Base-by-base conservation (phyloP, 1,140 invertebrate species). In the Habropoda laboriosa region DNA sequence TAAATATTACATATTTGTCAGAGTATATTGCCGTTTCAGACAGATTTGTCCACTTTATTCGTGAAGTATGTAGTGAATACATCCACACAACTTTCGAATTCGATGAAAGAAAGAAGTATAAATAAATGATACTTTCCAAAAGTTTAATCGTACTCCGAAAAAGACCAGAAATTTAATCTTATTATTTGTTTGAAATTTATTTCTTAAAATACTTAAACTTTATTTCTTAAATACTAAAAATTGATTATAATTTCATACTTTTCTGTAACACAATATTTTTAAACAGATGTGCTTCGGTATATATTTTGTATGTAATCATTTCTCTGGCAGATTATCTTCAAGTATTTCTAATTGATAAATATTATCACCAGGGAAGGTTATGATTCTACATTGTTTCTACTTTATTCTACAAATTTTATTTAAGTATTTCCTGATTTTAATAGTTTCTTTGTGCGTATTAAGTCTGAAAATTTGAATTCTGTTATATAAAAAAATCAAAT, bases 11-110 rank as follows among this genome's bases (percentile, higher is more conserved):
- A 85, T 73, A 74, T 85, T 86, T 86, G 2, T 61, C 83, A 86
- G 83, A 82, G 79, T 85, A 85, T 85, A 86, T 86, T 64, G 51
- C 73, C 24, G 83, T 82, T 86, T 85, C 55, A 53, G 71, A 86
- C 64, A 86, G 16, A 75, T 81, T 24, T 84, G 74, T 67, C 12
- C 64, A 76, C 61, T 83, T 63, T 67, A 73, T 55, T 35, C 49
- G 24, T 64, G 45, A 13, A 27, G 8, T 24, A 63, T 45, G 42
- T 40, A 73, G 13, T 24, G 32, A 38, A 35, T 60, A 35, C 24
- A 58, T 45, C 18, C n/a, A 24, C 6, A 53, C 58, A 42, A 38
- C 5, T 8, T 75, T 53, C 3, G 51, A 77, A 38, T 78, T 51
- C 13, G 3, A 30, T 42, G 21, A 61, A 32, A 24, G 10, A 40